Base-by-base conservation (phyloP, 2,113 vertebrate species). In the Erpornis zantholeuca region DNA sequence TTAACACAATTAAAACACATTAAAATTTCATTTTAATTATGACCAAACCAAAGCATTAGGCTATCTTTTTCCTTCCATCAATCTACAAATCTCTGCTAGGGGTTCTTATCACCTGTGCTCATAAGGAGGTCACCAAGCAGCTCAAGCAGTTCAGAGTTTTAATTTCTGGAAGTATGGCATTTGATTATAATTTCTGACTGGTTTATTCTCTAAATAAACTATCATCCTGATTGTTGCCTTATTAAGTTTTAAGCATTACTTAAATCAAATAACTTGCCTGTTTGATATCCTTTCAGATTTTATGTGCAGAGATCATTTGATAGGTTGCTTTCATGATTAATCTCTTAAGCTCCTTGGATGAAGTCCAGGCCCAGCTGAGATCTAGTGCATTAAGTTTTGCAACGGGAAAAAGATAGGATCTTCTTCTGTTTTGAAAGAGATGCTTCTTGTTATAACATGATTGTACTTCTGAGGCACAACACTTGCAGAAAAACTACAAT, bases 161-260 rank as follows among this genome's bases (percentile, higher is more conserved):
- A 23, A 36, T 84, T 90, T 92, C 77, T 91, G 77, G 24, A 82
- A 89, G 23, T 79, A 77, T 36, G 25, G 53, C 56, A 84, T 94
- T 94, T 75, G 90, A 88, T 92, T 96, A 57, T 95, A 2, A 50
- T 96, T 90, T 87, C 78, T 91, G 83, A 52, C 33, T 59, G 24
- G 77, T 97, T 96, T 94, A 82, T 95, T 96, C 72, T 63, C 27
- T 78, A 90, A 95, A 75, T 76, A 35, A 69, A 60, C 72, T 95
- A 20, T 77, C 53, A 40, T 80, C 95, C 73, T 78, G 82, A 71
- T 85, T 85, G 47, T 52, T 94, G 56, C 29, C 31, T 86, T 93
- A 63, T 59, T 93, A 96, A 88, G 59, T 90, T 95, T 94, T 82
- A 86, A 78, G 65, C 54, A 87, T 94, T 94, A 50, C 76, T 94